Evolutionary conservation across 2,888 invertebrate genomes (phyloP).

Genomic region (Plusia festucae): DNA sequence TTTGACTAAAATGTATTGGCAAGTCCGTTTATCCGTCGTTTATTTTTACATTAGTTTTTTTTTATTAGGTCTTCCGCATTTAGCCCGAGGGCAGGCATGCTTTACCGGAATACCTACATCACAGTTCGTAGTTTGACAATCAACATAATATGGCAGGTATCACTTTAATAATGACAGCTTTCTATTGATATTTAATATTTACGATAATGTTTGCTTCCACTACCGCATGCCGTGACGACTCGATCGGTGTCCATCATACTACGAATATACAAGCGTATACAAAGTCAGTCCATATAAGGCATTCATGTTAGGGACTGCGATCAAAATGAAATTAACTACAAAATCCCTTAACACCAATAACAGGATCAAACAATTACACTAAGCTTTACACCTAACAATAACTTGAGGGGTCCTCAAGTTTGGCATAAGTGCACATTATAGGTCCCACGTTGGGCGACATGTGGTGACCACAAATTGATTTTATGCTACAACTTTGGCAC

Average conservation of each 20-base stretch:
- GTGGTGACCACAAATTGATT: conserved; percentile 56
- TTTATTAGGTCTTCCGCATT: too few species aligned
- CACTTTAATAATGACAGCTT: too few species aligned
- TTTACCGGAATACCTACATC: too few species aligned
- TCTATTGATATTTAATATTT: too few species aligned
- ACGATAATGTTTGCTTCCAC: too few species aligned
- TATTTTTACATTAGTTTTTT: too few species aligned
- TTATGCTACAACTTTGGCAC: conserved; percentile 50
- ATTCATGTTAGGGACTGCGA: background rate
- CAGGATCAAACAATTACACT: conserved; percentile 43
- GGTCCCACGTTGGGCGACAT: conserved; percentile 43
- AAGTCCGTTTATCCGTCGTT: too few species aligned
- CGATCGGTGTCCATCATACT: background rate
- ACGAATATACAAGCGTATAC: background rate
- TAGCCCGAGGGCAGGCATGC: too few species aligned
- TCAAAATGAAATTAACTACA: background rate
- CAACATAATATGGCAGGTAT: too few species aligned
- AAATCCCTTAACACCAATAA: conserved; percentile 24
- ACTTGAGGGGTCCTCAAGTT: conserved; percentile 48
- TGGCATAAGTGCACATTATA: conserved; percentile 46
- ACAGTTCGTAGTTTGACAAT: too few species aligned
- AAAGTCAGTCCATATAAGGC: background rate
- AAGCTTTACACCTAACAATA: conserved; percentile 34
- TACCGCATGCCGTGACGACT: too few species aligned
- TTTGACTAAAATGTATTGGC: too few species aligned